Conservation (phyloP, 2,888 invertebrate species). For the Ochlodes sylvanus region DNA sequence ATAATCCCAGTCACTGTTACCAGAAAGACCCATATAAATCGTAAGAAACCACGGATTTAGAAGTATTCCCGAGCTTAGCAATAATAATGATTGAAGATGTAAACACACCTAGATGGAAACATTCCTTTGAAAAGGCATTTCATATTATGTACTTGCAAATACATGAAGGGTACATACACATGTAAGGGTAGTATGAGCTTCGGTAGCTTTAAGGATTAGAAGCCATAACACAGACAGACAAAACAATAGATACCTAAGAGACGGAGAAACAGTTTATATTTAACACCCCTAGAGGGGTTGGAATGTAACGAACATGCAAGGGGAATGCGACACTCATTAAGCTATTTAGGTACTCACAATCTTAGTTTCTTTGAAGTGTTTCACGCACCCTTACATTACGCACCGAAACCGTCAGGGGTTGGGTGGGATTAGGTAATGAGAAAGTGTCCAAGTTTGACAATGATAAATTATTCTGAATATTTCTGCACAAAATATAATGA, state of each 20-base stretch:
- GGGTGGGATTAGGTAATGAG: not conserved
- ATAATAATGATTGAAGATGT: too few relatives aligned
- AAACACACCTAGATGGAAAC: too few relatives aligned
- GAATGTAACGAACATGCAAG: not conserved
- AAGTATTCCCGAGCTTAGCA: too few relatives aligned
- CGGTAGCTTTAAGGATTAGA: not conserved
- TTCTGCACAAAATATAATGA: too few relatives aligned
- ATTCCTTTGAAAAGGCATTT: too few relatives aligned
- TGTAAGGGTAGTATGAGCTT: not conserved
- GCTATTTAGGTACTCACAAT: not conserved
- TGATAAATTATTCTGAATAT: not conserved
- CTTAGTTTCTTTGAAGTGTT: conserved; percentile 2
- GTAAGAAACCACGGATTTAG: too few relatives aligned
- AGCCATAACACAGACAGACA: not conserved
- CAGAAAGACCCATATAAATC: too few relatives aligned
- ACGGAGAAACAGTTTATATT: not conserved
- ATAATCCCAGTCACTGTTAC: too few relatives aligned
- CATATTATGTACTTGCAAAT: not conserved
- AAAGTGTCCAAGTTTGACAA: not conserved
- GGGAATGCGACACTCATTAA: conserved; percentile 1
- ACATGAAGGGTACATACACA: not conserved
- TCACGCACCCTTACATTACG: not conserved
- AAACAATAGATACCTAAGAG: conserved; percentile 4
- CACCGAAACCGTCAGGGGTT: not conserved
- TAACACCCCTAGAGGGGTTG: conserved; percentile 3